Percentiles rank a stretch among this genome's conserved stretches.
phyloP scores from a whole-genome alignment of 2,797 vertebrate species.

The Gallinago stenura region DNA sequence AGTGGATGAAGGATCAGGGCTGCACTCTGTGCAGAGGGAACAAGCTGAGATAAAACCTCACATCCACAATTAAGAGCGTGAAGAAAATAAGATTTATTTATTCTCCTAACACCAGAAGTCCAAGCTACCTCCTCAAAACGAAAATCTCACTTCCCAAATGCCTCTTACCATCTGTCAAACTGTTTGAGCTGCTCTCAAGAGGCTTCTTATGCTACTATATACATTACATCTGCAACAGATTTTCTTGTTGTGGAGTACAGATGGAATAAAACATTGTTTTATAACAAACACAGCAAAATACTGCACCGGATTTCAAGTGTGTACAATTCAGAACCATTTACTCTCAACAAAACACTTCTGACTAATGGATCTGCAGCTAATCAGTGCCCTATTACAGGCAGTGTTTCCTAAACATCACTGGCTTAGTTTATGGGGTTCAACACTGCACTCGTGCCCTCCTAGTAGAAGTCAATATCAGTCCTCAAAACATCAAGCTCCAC shows the following conservation, averaged over 20 bases:
- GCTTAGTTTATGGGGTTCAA: background rate
- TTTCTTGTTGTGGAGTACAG: conserved; percentile 54
- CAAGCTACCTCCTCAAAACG: background rate
- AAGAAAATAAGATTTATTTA: conserved; percentile 37
- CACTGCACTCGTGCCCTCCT: background rate
- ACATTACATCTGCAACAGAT: conserved; percentile 58
- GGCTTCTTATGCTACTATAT: conserved; percentile 29
- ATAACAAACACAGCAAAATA: conserved; percentile 57
- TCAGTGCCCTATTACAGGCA: background rate
- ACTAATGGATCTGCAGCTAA: background rate
- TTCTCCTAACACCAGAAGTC: conserved; percentile 27
- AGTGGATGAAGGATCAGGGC: background rate
- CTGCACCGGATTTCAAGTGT: background rate
- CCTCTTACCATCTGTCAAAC: conserved; percentile 60
- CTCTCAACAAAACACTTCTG: background rate
- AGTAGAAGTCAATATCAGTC: background rate
- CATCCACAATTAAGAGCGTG: background rate
- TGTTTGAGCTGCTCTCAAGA: conserved; percentile 30
- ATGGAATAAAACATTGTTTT: conserved; percentile 67
- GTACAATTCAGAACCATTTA: background rate
- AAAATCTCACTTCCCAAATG: conserved; percentile 45
- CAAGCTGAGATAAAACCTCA: background rate
- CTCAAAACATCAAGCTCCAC: background rate
- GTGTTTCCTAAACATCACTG: background rate
- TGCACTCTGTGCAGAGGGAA: background rate